Base-by-base conservation (phyloP, 2,888 invertebrate species). In the Lasioglossum vierecki region DNA sequence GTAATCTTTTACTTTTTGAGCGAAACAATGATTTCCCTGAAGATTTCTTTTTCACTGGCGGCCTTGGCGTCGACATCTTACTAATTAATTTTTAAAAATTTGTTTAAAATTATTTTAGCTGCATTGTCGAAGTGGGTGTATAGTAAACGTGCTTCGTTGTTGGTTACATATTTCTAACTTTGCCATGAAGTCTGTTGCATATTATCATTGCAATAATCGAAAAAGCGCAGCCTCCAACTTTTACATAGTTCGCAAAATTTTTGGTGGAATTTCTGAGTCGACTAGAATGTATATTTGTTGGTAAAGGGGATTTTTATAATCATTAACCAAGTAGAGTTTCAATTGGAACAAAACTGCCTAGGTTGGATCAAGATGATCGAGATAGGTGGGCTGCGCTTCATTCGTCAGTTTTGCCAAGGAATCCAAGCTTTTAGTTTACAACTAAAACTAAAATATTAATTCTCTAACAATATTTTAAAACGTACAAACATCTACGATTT, bases 141-240 rank as follows among this genome's bases (percentile, higher is more conserved):
- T 22, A 0, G 11, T 44, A n/a, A 26, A 35, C 22, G 26, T 26
- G n/a, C 49, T 63, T 35, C 15, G 2, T 41, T 63, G 0, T 13
- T 22, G 22, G 35, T 70, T 70, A 26, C 73, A 74, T 83, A 0
- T 44, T 79, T 44, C 13, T n/a, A 80, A 11, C 26, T n/a, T 70
- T 46, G 30, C 8, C n/a, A 22, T 41, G 85, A 85, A 85, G 70
- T 9, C 74, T 46, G 76, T 74, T 35, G 35, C 76, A 22, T 6
- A 63, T 70, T 22, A 57, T n/a, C 11, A 11, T 11, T 57, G 18
- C 18, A 53, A 53, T 22, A 53, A 46, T 15, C 46, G 46, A 18
- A 46, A 46, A 46, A 46, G 46, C 15, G 15, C 46, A 15, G 15
- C 1, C 15, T 46, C 15, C 46, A 46, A 44, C 4, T 46, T 46